Base-by-base conservation (phyloP, 2,797 vertebrate species). In the Alca torda region DNA sequence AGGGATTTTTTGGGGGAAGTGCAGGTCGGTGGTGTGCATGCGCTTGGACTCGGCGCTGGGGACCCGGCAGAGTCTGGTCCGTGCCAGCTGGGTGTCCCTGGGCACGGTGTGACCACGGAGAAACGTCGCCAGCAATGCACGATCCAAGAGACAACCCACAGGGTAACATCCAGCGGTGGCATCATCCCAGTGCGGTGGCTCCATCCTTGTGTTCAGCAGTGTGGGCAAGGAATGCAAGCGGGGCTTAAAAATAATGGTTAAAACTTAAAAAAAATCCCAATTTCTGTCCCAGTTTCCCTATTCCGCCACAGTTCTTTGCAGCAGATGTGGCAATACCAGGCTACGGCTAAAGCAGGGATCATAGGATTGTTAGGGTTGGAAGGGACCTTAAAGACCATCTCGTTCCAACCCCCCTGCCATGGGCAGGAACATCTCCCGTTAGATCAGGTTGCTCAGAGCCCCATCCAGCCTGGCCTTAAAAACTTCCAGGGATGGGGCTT, bases 191-290 rank as follows among this genome's bases (percentile, higher is more conserved):
- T 3, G 46, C 1, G 0, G 8, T 20, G 43, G 28, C 50, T 16
- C 37, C 17, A 3, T 16, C 1, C 0, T 8, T 2, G 8, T 14
- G 31, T 6, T 16, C 46, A 37, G 63, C 64, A 28, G 41, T 0
- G 0, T 18, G 60, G 80, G 45, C 2, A 5, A 26, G 69, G 19
- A 31, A 3, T 11, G 21, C 25, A 8, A 46, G 13, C 0, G 1
- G 11, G 16, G 14, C 39, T 89, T 67, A 26, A 74, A 74, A 82
- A 11, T 9, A 67, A 28, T 0, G 9, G 26, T 24, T 35, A 20
- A 48, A 64, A 75, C 28, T 2, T 8, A 13, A 4, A 31, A 35
- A 39, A 43, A 39, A 41, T 41, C 19, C 41, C 13, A 2, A 0
- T 46, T 46, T 1, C 70, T 60, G 39, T 25, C 11, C 11, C 10